Base-by-base conservation (phyloP, 2,113 vertebrate species). In the Prinia subflava region DNA sequence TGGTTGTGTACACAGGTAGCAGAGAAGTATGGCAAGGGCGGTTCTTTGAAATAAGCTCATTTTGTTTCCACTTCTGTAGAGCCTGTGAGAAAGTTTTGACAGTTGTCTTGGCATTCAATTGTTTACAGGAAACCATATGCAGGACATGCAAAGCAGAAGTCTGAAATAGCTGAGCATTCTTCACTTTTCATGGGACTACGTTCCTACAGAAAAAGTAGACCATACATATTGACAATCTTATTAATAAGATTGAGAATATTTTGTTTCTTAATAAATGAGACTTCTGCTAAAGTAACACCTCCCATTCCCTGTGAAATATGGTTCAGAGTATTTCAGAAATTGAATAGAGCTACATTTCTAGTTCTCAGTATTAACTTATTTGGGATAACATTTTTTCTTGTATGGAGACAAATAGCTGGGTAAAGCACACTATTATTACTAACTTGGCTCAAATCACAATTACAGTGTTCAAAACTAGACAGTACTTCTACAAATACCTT, bases 401-500 rank as follows among this genome's bases (percentile, higher is more conserved):
- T 63, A 76, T 20, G 10, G 84, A 70, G 78, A 69, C 10, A 83
- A 86, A 85, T 83, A 90, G 16, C 50, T 83, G 47, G 9, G 33
- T 74, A 70, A 94, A 90, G 27, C 33, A 63, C 55, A 50, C 8
- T 70, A 24, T 80, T 93, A 59, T 90, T 94, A 90, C 15, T 86
- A 65, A 87, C 74, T 88, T 95, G 83, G 67, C 55, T 86, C 52
- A 67, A 77, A 33, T 91, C 87, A 77, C 68, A 77, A 73, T 90
- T 60, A 68, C 13, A 44, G 35, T 74, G 30, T 80, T 95, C 42
- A 83, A 85, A 97, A 90, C 73, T 74, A 96, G 85, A 88, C 90
- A 70, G 55, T 59, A 60, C 68, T 94, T 94, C 79, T 70, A 88
- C 88, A 96, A 93, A 62, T 83, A 92, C 63, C 76, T 86, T 93